These are phyloP conservation scores for Aphelinus atriplicis DNA, from an alignment of 1,140 invertebrate genomes.

Conservation along the genomic window DNA sequence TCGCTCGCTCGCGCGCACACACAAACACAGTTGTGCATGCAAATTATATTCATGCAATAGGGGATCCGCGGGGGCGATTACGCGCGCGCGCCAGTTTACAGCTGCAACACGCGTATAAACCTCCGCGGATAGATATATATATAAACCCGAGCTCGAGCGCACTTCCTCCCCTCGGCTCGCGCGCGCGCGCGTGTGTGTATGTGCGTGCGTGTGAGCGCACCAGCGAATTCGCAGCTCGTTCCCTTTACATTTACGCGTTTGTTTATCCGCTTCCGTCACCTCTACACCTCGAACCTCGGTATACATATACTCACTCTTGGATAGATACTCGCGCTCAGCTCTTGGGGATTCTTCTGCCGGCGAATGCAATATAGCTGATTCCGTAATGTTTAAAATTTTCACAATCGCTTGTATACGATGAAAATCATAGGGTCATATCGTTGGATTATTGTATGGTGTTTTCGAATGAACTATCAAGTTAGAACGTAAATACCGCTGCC, in stretches of 20 bases:
- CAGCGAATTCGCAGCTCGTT: not conserved
- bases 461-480: too few relatives aligned
- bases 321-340: too few relatives aligned
- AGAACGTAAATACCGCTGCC: too few relatives aligned
- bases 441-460: too few relatives aligned
- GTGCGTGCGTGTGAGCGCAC: constrained; percentile 41
- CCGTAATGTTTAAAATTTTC: too few relatives aligned
- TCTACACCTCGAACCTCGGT: not conserved
- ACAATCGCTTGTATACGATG: too few relatives aligned
- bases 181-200: constrained; percentile 56
- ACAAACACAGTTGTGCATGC: constrained; percentile 66
- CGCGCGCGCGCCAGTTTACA: constrained; percentile 63
- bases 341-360: too few relatives aligned
- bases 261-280: not conserved
- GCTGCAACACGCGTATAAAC: constrained; percentile 65
- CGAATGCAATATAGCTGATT: too few relatives aligned
- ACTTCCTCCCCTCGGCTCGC: constrained; percentile 11
- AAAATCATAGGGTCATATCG: too few relatives aligned
- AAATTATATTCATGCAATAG: constrained; percentile 68
- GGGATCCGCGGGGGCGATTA: constrained; percentile 64
- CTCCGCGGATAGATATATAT: constrained; percentile 57
- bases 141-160: too few relatives aligned
- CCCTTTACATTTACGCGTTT: constrained; percentile 42
- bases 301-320: too few relatives aligned
- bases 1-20: constrained; percentile 28